A percentile compares a stretch with the other conserved stretches of the same genome.
These are phyloP conservation scores for Synergus gifuensis DNA, from an alignment of 2,888 invertebrate genomes.

Conservation along the genomic window DNA sequence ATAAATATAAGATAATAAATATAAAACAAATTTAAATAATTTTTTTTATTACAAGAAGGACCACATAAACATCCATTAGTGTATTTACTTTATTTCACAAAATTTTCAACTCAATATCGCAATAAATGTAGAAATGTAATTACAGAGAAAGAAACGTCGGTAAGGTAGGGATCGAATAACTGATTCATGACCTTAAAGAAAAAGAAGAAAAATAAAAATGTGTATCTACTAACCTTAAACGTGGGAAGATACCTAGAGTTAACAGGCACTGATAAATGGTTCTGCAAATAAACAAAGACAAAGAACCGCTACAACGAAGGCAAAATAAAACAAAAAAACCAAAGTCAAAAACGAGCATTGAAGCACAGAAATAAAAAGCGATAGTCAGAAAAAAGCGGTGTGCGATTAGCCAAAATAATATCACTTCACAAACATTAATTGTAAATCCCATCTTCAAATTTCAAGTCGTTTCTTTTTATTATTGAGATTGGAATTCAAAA, in stretches of 20 bases:
- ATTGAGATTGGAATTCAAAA: too few relatives aligned
- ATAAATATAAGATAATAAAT: too few relatives aligned
- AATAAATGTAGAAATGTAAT: too few relatives aligned
- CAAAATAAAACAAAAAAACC: slow-evolving; percentile 81
- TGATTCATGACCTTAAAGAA: too few relatives aligned
- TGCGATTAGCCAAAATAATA: slow-evolving; percentile 19
- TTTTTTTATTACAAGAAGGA: too few relatives aligned
- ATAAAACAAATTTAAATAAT: too few relatives aligned
- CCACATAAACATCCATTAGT: too few relatives aligned
- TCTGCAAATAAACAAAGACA: slow-evolving; percentile 86
- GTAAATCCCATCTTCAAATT: slow-evolving; percentile 11
- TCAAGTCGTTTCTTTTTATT: not conserved
- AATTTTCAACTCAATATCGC: too few relatives aligned
- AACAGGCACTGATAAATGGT: slow-evolving; percentile 92
- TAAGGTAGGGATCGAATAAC: too few relatives aligned
- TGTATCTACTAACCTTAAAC: slow-evolving; percentile 84
- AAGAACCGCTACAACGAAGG: slow-evolving; percentile 80
- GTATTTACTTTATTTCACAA: too few relatives aligned
- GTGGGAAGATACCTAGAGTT: slow-evolving; percentile 90
- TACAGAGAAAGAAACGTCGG: too few relatives aligned
- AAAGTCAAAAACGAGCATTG: slow-evolving; percentile 58
- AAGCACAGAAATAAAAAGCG: slow-evolving; percentile 55
- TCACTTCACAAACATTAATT: not conserved
- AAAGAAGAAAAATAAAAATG: slow-evolving; percentile 43
- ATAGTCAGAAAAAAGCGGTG: slow-evolving; percentile 44